These are phyloP conservation scores for Melinaea menophilus DNA, from an alignment of 2,888 invertebrate genomes.

Conservation along the genomic window DNA sequence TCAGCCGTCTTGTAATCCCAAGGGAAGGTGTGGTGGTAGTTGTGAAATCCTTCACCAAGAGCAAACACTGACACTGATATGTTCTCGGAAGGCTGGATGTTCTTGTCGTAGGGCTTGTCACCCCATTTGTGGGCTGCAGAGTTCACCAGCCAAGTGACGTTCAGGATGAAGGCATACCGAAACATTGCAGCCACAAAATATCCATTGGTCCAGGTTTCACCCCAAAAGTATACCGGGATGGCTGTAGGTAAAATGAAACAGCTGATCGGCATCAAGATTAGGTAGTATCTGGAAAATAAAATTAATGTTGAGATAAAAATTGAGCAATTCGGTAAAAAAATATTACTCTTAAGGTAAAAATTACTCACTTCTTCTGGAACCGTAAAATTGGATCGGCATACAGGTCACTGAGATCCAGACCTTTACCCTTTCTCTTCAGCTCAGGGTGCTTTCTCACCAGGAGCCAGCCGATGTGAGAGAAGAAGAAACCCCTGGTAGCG, in stretches of 20 bases:
- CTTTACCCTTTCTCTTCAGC: slow-evolving; percentile 90
- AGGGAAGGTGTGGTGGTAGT: slow-evolving; percentile 92
- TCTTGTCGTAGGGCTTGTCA: slow-evolving; percentile 85
- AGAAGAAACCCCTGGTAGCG: slow-evolving; percentile 95
- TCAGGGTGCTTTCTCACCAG: slow-evolving; percentile 93
- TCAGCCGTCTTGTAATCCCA: slow-evolving; percentile 92
- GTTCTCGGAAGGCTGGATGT: slow-evolving; percentile 86
- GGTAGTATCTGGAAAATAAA: slow-evolving; percentile 80
- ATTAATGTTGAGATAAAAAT: background rate
- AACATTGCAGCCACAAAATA: slow-evolving; percentile 84
- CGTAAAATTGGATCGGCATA: slow-evolving; percentile 87
- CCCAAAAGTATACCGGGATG: slow-evolving; percentile 87
- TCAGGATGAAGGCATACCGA: slow-evolving; percentile 87
- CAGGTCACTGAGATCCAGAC: slow-evolving; percentile 91
- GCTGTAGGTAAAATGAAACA: slow-evolving; percentile 88
- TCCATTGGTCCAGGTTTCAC: slow-evolving; percentile 82
- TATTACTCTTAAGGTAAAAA: background rate
- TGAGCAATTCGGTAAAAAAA: background rate
- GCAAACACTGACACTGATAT: slow-evolving; percentile 81
- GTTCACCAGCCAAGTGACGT: slow-evolving; percentile 94
- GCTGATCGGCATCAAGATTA: slow-evolving; percentile 83
- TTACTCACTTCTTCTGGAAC: slow-evolving; percentile 91
- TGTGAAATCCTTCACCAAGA: slow-evolving; percentile 90
- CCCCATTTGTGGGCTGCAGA: slow-evolving; percentile 92
- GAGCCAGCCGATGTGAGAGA: slow-evolving; percentile 97